Conservation (phyloP, 2,113 vertebrate genomes). For the Otocyon megalotis region DNA sequence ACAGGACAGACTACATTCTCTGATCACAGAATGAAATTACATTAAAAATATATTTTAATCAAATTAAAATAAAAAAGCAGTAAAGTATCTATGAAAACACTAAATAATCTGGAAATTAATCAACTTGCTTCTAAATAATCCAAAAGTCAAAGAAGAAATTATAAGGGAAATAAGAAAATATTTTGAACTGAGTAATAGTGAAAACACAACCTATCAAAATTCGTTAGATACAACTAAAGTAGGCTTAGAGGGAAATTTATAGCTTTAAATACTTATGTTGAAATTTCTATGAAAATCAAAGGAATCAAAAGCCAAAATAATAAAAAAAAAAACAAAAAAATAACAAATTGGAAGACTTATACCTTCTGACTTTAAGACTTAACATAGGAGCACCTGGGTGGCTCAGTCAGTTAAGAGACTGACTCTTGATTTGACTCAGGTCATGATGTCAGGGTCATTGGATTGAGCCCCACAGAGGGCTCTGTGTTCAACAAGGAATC, state of each 20-base stretch:
- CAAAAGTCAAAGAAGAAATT: constrained; percentile 19
- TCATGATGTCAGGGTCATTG: background rate
- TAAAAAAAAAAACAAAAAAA: background rate
- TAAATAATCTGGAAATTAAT: background rate
- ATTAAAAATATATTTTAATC: constrained; percentile 2
- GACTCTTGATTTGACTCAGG: background rate
- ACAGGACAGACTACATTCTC: background rate
- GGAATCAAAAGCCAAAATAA: background rate
- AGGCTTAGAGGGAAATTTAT: background rate
- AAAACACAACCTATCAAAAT: background rate
- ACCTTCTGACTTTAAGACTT: background rate
- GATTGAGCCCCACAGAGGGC: background rate
- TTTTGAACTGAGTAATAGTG: background rate
- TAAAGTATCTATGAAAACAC: background rate
- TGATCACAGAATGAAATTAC: background rate
- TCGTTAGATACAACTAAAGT: background rate
- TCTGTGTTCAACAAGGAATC: background rate
- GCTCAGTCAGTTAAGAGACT: background rate
- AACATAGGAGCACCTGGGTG: background rate
- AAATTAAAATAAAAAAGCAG: background rate
- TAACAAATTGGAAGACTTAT: background rate
- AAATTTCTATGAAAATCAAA: background rate
- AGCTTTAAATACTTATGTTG: background rate
- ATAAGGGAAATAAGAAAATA: background rate
- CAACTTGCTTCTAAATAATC: background rate